Percentiles rank a stretch among this genome's conserved stretches.
Conservation (phyloP, 1,140 invertebrate genomes). For the Heliconius hewitsoni region DNA sequence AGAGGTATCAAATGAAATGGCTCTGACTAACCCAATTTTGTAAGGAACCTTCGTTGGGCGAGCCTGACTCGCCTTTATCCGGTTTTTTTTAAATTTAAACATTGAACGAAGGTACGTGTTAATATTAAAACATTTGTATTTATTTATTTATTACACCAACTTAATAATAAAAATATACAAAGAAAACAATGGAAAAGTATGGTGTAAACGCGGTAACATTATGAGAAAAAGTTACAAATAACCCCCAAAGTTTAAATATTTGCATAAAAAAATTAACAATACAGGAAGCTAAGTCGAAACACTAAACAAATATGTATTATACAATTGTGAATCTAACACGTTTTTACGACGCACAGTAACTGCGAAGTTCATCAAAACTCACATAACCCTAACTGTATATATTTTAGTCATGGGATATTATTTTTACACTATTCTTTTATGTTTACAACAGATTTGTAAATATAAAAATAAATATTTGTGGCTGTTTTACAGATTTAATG, state of each 20-base stretch:
- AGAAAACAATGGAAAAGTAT: no score
- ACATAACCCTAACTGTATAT: constrained; percentile 1
- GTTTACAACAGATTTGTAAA: not conserved
- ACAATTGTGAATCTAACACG: constrained; percentile 7
- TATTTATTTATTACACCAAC: no score
- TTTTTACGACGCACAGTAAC: not conserved
- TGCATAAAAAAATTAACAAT: not conserved
- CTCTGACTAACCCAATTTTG: no score
- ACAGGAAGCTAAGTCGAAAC: not conserved
- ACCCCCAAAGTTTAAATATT: not conserved
- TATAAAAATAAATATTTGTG: not conserved
- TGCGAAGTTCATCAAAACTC: constrained; percentile 8
- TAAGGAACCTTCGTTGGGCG: no score
- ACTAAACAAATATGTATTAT: constrained; percentile 9
- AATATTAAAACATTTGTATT: not conserved
- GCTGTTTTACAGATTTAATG: not conserved
- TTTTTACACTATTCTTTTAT: not conserved
- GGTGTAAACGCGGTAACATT: no score
- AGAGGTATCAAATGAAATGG: no score
- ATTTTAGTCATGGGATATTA: constrained; percentile 9
- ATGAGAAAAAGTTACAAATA: not conserved
- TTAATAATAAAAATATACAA: no score
- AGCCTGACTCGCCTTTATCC: no score
- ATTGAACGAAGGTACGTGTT: not conserved
- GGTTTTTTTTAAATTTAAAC: not conserved